Conservation (phyloP, 2,888 invertebrate species). For the Hedya salicella region DNA sequence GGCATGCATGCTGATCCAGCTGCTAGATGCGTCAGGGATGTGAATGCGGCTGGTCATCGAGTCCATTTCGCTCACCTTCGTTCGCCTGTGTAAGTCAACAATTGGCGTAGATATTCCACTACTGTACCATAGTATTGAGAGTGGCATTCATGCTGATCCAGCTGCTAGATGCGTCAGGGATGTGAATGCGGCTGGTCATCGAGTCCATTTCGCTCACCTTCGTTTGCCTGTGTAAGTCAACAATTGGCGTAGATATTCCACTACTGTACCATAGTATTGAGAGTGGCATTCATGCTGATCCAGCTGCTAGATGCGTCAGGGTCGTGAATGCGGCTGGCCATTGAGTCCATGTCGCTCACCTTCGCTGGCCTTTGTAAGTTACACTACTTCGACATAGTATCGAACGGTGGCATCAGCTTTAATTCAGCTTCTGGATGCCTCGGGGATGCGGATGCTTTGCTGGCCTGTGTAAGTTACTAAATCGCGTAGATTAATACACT, state of each 20-base stretch:
- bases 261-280: slow-evolving; percentile 64
- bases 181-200: slow-evolving; percentile 42
- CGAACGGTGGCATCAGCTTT: no score
- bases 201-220: slow-evolving; percentile 57
- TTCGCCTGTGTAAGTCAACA: slow-evolving; percentile 61
- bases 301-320: slow-evolving; percentile 52
- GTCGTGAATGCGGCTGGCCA: slow-evolving; percentile 18
- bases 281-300: slow-evolving; percentile 55
- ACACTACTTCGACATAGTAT: no score
- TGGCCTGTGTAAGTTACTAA: no score
- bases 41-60: slow-evolving; percentile 48
- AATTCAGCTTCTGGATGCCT: no score
- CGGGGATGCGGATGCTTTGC: no score
- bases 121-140: slow-evolving; percentile 62
- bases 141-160: slow-evolving; percentile 55
- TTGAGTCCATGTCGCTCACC: slow-evolving; percentile 56
- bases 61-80: slow-evolving; percentile 55
- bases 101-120: slow-evolving; percentile 57
- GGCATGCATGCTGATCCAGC: slow-evolving; percentile 54
- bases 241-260: slow-evolving; percentile 54
- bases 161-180: slow-evolving; percentile 50
- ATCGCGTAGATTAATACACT: no score
- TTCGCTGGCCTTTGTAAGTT: slow-evolving; percentile 65
- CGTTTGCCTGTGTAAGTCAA: slow-evolving; percentile 62
- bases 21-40: slow-evolving; percentile 50